Evolutionary conservation across 1,140 invertebrate species (phyloP).

Genomic region (Drosophila sechellia): DNA sequence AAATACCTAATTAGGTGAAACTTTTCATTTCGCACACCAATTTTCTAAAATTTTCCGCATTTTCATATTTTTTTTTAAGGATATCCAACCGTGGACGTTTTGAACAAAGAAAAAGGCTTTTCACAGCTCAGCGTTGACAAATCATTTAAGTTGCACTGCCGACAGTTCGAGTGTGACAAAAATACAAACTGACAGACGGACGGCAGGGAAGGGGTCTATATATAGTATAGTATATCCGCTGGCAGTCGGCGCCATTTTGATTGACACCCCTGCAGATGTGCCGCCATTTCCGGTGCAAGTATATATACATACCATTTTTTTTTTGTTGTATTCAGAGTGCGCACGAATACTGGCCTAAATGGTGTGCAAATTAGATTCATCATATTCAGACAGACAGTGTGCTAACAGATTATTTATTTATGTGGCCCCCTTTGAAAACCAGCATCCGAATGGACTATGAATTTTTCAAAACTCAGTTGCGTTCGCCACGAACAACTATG

Average conservation of each 20-base stretch:
- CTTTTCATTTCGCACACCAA: too few relatives aligned
- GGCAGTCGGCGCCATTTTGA: conserved; percentile 52
- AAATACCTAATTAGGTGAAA: too few relatives aligned
- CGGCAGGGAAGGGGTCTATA: background rate
- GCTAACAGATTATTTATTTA: conserved; percentile 46
- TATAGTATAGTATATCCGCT: conserved; percentile 15
- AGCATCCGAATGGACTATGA: conserved; percentile 60
- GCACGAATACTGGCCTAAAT: conserved; percentile 22
- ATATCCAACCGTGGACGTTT: conserved; percentile 7
- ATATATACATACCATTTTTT: background rate
- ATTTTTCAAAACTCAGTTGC: conserved; percentile 49
- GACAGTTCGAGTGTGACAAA: conserved; percentile 48
- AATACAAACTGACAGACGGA: conserved; percentile 36
- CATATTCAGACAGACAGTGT: conserved; percentile 49
- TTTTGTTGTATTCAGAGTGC: conserved; percentile 3
- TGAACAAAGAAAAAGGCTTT: conserved; percentile 17
- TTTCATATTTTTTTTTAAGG: conserved; percentile 8
- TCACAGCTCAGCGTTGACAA: conserved; percentile 50
- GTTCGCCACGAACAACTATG: conserved; percentile 52
- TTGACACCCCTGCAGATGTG: conserved; percentile 53
- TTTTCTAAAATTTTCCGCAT: too few relatives aligned
- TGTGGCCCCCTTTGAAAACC: conserved; percentile 15
- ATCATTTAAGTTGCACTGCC: conserved; percentile 61
- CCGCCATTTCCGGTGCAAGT: conserved; percentile 23
- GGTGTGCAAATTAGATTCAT: conserved; percentile 66